Evolutionary conservation across 2,113 vertebrate genomes (phyloP).

Genomic region (Diadophis punctatus): DNA sequence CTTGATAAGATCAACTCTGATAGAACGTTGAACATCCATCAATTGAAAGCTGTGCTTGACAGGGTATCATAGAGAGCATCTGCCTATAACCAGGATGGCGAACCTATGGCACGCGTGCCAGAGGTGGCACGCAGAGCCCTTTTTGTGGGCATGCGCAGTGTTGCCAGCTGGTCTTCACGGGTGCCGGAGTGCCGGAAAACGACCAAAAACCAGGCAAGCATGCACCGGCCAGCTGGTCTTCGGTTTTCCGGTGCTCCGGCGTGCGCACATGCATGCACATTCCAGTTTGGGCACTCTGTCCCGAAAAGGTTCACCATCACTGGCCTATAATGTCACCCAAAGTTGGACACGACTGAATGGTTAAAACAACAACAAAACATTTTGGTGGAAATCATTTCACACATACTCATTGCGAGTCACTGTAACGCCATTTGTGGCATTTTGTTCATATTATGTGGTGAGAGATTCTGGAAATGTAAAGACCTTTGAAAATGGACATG

Average conservation of each 20-base stretch:
- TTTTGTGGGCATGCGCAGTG: no score
- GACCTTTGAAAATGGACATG: neutral
- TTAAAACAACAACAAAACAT: neutral
- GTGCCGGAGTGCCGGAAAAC: no score
- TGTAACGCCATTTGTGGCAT: neutral
- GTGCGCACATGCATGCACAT: no score
- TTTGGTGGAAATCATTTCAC: slow-evolving; percentile 17
- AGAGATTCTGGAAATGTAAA: neutral
- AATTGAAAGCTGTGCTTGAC: neutral
- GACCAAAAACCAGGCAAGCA: no score
- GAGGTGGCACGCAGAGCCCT: no score
- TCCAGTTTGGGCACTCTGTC: no score
- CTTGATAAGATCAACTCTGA: neutral
- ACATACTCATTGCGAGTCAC: slow-evolving; percentile 16
- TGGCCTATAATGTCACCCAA: neutral
- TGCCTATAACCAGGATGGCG: no score
- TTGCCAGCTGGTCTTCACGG: no score
- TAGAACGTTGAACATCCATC: neutral
- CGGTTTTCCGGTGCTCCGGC: no score
- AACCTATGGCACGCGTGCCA: no score
- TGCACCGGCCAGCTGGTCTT: no score
- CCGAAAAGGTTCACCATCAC: no score
- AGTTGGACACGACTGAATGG: neutral
- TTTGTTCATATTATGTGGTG: neutral
- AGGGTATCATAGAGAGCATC: neutral